phyloP scores from a whole-genome alignment of 2,888 invertebrate species.

The Macroteleia sp. region DNA sequence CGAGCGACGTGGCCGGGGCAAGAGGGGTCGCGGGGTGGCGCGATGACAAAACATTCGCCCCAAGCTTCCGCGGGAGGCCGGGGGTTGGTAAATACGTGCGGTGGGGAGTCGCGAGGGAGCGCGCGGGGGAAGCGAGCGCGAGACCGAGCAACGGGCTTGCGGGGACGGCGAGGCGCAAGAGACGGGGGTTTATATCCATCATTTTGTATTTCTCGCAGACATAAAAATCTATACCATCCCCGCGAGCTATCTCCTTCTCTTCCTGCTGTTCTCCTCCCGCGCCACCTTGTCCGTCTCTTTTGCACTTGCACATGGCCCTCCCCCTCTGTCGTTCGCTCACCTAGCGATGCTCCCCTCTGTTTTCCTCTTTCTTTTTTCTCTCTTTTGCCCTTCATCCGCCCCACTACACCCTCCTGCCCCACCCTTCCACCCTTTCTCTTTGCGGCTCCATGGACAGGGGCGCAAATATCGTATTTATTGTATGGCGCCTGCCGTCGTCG shows the following conservation, averaged over 20 bases:
- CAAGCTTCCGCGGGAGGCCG: constrained; percentile 75
- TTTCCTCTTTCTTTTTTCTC: constrained; percentile 58
- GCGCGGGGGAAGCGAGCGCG: constrained; percentile 18
- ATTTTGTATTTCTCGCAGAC: constrained; percentile 83
- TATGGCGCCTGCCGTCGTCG: constrained; percentile 75
- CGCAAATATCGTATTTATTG: constrained; percentile 81
- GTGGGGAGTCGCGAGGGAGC: constrained; percentile 39
- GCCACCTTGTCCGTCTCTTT: constrained; percentile 29
- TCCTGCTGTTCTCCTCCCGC: constrained; percentile 60
- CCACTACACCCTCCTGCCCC: constrained; percentile 52
- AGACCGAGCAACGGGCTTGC: constrained; percentile 38
- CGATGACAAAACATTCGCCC: constrained; percentile 83
- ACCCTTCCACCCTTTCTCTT: constrained; percentile 60
- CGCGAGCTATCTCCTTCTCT: constrained; percentile 67
- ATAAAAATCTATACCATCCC: constrained; percentile 83
- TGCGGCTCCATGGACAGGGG: constrained; percentile 67
- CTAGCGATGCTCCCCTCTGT: constrained; percentile 18
- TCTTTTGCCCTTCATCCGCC: constrained; percentile 36
- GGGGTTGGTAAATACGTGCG: constrained; percentile 43
- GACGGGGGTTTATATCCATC: constrained; percentile 80
- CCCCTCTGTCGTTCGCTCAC: neutral
- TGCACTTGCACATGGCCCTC: constrained; percentile 46
- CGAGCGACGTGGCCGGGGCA: constrained; percentile 29
- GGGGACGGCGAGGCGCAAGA: constrained; percentile 63
- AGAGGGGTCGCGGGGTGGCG: constrained; percentile 72